phyloP scores from a whole-genome alignment of 2,113 vertebrate genomes.

The Seriola dumerili region DNA sequence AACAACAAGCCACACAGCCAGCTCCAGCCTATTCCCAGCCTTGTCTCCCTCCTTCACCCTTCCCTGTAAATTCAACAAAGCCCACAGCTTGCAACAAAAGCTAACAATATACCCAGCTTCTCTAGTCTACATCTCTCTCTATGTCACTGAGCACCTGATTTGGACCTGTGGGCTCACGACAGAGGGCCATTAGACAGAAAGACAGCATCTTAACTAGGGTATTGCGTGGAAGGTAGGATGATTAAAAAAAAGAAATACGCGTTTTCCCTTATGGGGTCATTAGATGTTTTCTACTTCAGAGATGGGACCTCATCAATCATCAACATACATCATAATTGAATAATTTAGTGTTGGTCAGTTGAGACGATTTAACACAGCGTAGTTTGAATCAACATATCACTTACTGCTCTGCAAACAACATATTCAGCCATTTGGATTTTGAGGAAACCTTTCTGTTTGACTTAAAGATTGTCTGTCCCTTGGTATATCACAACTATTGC shows the following conservation, averaged over 20 bases:
- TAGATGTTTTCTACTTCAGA: constrained; percentile 50
- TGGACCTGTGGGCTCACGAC: constrained; percentile 39
- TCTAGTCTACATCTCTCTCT: constrained; percentile 10
- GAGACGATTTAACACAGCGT: neutral
- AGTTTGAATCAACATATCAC: neutral
- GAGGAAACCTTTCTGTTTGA: constrained; percentile 2
- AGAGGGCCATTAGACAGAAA: constrained; percentile 39
- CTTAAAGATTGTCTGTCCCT: neutral
- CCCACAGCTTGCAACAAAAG: constrained; percentile 64
- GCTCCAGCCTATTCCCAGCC: constrained; percentile 40
- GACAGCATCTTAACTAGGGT: constrained; percentile 50
- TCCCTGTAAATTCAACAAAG: constrained; percentile 50
- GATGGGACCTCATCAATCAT: constrained; percentile 34
- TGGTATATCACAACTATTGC: neutral
- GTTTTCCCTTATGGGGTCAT: constrained; percentile 64
- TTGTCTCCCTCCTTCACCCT: constrained; percentile 34
- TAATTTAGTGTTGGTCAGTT: neutral
- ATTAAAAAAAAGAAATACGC: constrained; percentile 15
- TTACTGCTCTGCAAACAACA: neutral
- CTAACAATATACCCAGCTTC: constrained; percentile 58
- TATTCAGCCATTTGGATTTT: neutral
- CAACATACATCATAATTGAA: constrained; percentile 50
- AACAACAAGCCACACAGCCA: constrained; percentile 50
- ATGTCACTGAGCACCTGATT: constrained; percentile 46
- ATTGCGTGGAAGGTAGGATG: constrained; percentile 30